Evolutionary conservation across 2,113 vertebrate genomes (phyloP), one percentile per base, ranked within the genome.

Genomic region (Halichoerus grypus): DNA sequence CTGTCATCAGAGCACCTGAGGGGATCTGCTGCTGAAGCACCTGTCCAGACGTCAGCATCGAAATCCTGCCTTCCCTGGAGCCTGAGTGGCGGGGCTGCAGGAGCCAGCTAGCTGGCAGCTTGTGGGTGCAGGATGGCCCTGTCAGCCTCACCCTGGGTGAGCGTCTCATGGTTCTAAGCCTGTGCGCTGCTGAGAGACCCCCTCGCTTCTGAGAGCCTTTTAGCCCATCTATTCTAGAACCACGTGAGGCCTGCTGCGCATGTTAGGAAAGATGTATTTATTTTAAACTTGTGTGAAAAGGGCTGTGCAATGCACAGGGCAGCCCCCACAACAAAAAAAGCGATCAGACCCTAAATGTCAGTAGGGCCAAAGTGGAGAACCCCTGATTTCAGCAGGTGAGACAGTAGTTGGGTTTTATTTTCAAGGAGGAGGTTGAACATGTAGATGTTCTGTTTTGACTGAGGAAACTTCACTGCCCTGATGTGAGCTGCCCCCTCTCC

Each of bases 141-240:
- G 12, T 46, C 0, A 12, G 11, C 26, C 53, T 81, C 49, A 15
- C 13, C 0, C 0, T 39, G 42, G 15, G 2, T 53, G 42, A 46
- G 12, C 7, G 0, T 46, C 76, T 59, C 51, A n/a, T 26, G 67
- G 31, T 49, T 39, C 72, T 42, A 42, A 83, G 61, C 79, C 61
- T 83, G 39, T 18, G 21, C 7, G 1, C 39, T 46, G 10, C 39
- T 21, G 53, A 55, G 83, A 77, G 83, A 77, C 4, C 28, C 16
- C 4, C 1, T 28, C 42, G 12, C 19, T 26, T 71, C 21, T n/a
- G 12, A 26, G 46, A 39, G 19, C 59, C 42, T 72, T 79, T 57
- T 26, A 19, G 36, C n/a, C n/a, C 3, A 3, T 26, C 59, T 67
- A 12, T 89, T 76, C 10, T 61, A 77, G 84, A 77, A 9, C n/a